Conservation (phyloP, 92 coral and sea anemone species). For the Siderastrea siderea region DNA sequence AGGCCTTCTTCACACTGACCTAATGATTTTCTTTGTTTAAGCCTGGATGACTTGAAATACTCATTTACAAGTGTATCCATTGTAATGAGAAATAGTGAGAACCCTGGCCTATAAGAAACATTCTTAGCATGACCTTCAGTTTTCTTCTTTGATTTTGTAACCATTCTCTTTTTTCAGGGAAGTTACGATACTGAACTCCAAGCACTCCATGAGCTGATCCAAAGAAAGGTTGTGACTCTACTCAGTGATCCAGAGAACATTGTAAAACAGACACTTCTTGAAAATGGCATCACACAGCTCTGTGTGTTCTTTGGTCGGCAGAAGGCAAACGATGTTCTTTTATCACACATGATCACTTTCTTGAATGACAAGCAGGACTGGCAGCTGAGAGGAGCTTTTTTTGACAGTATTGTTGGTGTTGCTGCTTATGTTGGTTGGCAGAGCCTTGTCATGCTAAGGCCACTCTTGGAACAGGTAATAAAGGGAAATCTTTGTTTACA, state of each 20-base stretch:
- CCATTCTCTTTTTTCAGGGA: slow-evolving; percentile 63
- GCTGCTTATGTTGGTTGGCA: slow-evolving; percentile 99
- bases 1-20: too few species aligned
- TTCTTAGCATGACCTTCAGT: background rate
- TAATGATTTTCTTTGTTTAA: too few species aligned
- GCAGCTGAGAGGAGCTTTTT: slow-evolving; percentile 97
- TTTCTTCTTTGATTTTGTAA: background rate
- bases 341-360: slow-evolving; percentile 98
- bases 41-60: too few species aligned
- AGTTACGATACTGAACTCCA: slow-evolving; percentile 96
- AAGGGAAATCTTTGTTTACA: too few species aligned
- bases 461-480: slow-evolving; percentile 91
- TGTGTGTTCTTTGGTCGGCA: slow-evolving; percentile 99
- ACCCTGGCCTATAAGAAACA: background rate
- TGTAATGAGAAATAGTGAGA: too few species aligned
- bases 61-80: too few species aligned
- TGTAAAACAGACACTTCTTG: slow-evolving; percentile 94
- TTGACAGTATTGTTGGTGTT: slow-evolving; percentile 97
- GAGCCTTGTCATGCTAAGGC: slow-evolving; percentile 96
- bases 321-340: slow-evolving; percentile 94
- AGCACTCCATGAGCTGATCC: slow-evolving; percentile 96
- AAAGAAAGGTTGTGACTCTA: slow-evolving; percentile 94
- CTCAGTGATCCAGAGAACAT: slow-evolving; percentile 96
- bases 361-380: slow-evolving; percentile 97
- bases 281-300: slow-evolving; percentile 95